These are phyloP conservation scores for Hippocampus kuda DNA, from an alignment of 2,797 vertebrate genomes.

Conservation along the genomic window DNA sequence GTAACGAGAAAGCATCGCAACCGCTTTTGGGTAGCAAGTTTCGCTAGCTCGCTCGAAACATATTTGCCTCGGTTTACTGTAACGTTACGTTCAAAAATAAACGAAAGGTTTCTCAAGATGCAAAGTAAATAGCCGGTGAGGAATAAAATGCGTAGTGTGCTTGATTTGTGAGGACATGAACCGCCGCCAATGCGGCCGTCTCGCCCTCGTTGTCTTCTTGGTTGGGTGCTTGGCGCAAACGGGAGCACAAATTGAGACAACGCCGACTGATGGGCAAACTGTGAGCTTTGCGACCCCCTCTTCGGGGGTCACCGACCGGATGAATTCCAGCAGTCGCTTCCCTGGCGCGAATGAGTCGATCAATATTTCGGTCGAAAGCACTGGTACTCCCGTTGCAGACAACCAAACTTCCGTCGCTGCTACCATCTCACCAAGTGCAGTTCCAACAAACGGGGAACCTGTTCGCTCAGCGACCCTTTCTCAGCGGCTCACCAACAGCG, in stretches of 20 bases:
- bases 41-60: neutral
- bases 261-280: neutral
- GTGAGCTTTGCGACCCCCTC: constrained; percentile 24
- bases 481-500: neutral
- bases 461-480: neutral
- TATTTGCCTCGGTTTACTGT: neutral
- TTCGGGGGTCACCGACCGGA: constrained; percentile 8
- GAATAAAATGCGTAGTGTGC: neutral
- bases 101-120: neutral
- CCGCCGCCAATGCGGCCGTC: constrained; percentile 6
- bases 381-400: neutral
- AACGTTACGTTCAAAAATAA: too few species aligned
- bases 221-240: constrained; percentile 16
- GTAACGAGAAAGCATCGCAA: constrained; percentile 31
- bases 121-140: neutral
- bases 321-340: neutral
- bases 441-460: neutral
- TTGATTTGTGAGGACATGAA: constrained; percentile 35
- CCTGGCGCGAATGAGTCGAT: neutral
- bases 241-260: constrained; percentile 15
- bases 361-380: neutral
- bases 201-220: constrained; percentile 15
- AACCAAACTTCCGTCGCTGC: neutral
- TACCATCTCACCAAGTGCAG: constrained; percentile 13
- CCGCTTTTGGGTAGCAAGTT: neutral